Percentiles rank a stretch among this genome's conserved stretches.
Conservation (phyloP, 2,888 invertebrate genomes). For the Eristalis pertinax region DNA sequence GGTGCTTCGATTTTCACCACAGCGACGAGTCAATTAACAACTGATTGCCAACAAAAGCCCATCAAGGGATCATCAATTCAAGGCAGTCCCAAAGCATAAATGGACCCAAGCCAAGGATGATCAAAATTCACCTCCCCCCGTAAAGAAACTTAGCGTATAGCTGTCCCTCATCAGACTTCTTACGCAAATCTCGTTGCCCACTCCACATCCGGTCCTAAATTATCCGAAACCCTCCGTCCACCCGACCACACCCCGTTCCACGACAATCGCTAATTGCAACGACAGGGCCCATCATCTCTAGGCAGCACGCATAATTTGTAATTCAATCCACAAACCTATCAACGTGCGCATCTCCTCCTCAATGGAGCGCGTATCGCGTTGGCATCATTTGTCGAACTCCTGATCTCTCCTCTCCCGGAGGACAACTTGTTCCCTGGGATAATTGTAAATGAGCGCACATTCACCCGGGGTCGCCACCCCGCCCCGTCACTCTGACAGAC, state of each 20-base stretch:
- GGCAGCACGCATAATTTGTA: conserved; percentile 45
- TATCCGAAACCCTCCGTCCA: background rate
- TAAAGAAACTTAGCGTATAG: background rate
- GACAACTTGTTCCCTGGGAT: conserved; percentile 53
- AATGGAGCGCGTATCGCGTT: background rate
- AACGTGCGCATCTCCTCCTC: background rate
- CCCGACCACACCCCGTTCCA: background rate
- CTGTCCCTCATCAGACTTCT: background rate
- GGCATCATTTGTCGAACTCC: conserved; percentile 62
- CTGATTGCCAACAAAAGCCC: too few relatives aligned
- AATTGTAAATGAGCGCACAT: conserved; percentile 61
- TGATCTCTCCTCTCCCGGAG: conserved; percentile 43
- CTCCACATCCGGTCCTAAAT: background rate
- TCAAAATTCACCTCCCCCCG: background rate
- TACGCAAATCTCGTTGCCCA: background rate
- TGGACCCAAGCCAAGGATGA: too few relatives aligned
- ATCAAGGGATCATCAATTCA: too few relatives aligned
- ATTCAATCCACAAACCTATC: conserved; percentile 35
- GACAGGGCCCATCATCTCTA: conserved; percentile 26
- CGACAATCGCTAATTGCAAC: background rate
- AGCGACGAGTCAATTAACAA: too few relatives aligned
- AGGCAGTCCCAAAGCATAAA: too few relatives aligned
- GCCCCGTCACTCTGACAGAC: conserved; percentile 34
- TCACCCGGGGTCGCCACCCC: background rate
- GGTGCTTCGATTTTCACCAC: too few relatives aligned